These are phyloP conservation scores for Coelogynopora nodosa DNA, from an alignment of 2,888 invertebrate genomes.

Conservation along the genomic window DNA sequence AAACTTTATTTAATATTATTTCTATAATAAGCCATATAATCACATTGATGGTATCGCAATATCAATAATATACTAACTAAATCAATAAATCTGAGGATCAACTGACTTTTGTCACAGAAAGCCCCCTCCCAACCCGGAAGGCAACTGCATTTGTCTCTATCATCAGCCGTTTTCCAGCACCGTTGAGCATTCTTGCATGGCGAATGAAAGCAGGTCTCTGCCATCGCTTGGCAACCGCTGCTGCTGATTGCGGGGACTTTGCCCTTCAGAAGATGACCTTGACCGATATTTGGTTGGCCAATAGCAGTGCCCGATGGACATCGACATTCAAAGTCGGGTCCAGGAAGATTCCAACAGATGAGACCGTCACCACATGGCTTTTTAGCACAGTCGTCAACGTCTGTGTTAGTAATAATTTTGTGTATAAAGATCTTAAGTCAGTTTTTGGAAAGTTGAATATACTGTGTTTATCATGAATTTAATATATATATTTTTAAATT, in stretches of 20 bases:
- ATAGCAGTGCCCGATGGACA: neutral
- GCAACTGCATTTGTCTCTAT: conserved; percentile 71
- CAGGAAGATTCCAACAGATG: neutral
- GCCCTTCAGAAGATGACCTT: too few relatives aligned
- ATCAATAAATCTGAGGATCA: too few relatives aligned
- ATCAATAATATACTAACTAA: too few relatives aligned
- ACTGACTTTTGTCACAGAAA: conserved; percentile 81
- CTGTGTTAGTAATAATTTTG: conserved; percentile 60
- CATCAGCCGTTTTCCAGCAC: neutral
- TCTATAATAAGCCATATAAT: too few relatives aligned
- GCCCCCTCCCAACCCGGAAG: conserved; percentile 66
- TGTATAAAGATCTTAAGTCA: too few relatives aligned
- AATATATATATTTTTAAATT: too few relatives aligned
- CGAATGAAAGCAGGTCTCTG: neutral
- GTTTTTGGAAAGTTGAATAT: too few relatives aligned
- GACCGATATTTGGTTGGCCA: conserved; percentile 64
- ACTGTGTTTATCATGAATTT: too few relatives aligned
- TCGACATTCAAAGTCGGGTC: neutral
- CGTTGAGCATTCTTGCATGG: conserved; percentile 12
- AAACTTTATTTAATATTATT: too few relatives aligned
- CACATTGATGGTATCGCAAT: too few relatives aligned
- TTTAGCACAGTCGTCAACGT: conserved; percentile 89
- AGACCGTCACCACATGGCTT: conserved; percentile 83
- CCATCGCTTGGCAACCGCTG: conserved; percentile 70
- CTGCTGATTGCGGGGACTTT: conserved; percentile 87